phyloP scores from a whole-genome alignment of 2,888 invertebrate species.

The Stenichneumon culpator region DNA sequence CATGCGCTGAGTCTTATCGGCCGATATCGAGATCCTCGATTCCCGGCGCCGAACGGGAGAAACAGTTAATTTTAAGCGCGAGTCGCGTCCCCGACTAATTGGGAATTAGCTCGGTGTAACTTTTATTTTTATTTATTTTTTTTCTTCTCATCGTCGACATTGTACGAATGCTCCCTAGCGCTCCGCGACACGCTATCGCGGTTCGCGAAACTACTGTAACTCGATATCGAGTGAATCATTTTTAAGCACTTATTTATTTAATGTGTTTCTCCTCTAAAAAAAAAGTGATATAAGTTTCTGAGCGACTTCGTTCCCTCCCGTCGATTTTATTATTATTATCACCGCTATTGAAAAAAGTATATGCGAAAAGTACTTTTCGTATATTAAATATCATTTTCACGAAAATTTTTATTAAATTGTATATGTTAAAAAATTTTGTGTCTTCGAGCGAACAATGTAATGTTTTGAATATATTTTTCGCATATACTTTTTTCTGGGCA shows the following conservation, averaged over 20 bases:
- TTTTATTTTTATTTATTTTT: neutral
- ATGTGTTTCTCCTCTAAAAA: neutral
- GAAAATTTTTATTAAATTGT: no score
- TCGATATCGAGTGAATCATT: neutral
- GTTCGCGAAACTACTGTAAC: neutral
- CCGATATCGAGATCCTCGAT: constrained; percentile 42
- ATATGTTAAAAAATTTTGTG: no score
- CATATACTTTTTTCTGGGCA: no score
- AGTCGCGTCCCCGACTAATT: constrained; percentile 38
- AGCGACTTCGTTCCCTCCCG: neutral
- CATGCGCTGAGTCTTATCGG: constrained; percentile 46
- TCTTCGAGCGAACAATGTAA: no score
- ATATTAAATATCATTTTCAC: neutral
- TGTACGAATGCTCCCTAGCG: neutral
- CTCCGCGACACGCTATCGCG: neutral
- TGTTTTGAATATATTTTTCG: no score
- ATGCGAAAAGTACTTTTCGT: no score
- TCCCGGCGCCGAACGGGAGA: neutral
- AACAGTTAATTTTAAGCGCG: constrained; percentile 24
- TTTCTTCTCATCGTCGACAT: neutral
- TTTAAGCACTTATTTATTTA: neutral
- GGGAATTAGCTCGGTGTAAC: constrained; percentile 39
- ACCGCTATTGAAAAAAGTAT: neutral
- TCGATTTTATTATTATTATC: neutral
- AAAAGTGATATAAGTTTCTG: neutral